phyloP scores from a whole-genome alignment of 1,140 invertebrate species.

The Tetramorium simillimum region DNA sequence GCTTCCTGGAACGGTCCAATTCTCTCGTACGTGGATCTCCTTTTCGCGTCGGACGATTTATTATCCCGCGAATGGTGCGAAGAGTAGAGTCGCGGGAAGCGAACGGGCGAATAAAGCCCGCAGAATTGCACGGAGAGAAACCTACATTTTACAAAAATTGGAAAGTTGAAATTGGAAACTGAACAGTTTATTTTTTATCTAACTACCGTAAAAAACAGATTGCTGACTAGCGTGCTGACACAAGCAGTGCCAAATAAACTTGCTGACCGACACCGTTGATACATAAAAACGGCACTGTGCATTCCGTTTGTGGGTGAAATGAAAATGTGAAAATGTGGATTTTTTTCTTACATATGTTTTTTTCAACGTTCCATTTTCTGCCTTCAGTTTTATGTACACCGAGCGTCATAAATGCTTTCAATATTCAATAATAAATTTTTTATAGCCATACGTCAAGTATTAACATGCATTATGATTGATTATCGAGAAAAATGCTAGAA shows the following conservation, averaged over 20 bases:
- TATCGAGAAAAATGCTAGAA: neutral
- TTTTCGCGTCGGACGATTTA: conserved; percentile 2
- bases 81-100: neutral
- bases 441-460: neutral
- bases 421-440: conserved; percentile 12
- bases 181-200: neutral
- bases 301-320: neutral
- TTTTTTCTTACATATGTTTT: neutral
- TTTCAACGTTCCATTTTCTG: neutral
- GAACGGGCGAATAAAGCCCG: neutral
- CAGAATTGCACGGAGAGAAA: conserved; percentile 1
- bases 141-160: neutral
- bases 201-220: neutral
- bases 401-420: neutral
- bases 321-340: neutral
- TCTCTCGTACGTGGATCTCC: neutral
- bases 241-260: neutral
- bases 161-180: neutral
- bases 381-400: neutral
- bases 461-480: neutral
- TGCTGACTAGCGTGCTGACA: neutral
- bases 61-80: neutral
- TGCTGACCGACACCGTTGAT: neutral
- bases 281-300: neutral
- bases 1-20: neutral